phyloP scores from a whole-genome alignment of 2,888 invertebrate species.

The Laothoe populi region DNA sequence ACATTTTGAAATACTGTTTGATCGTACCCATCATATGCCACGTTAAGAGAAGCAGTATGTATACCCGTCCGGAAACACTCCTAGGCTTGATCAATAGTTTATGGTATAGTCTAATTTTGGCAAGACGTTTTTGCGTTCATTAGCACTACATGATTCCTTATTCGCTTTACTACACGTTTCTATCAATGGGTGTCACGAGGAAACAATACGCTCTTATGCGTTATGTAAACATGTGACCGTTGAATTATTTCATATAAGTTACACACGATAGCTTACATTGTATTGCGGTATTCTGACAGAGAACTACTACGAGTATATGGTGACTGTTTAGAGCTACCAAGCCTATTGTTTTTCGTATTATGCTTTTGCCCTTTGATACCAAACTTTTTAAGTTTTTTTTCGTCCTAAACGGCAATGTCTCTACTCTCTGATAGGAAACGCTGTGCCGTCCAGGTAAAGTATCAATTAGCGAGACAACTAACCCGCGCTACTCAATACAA shows the following conservation, averaged over 20 bases:
- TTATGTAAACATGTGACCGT: slow-evolving; percentile 5
- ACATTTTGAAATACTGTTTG: too few species aligned
- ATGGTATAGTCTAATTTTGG: slow-evolving; percentile 9
- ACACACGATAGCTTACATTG: background rate
- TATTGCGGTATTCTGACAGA: background rate
- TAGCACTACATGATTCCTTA: slow-evolving; percentile 22
- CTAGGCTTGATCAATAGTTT: background rate
- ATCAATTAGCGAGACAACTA: too few species aligned
- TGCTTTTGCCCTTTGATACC: too few species aligned
- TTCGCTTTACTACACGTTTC: background rate
- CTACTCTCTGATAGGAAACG: too few species aligned
- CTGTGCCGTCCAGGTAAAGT: too few species aligned
- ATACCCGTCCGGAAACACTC: background rate
- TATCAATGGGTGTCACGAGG: background rate
- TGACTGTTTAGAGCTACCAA: too few species aligned
- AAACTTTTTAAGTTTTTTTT: too few species aligned
- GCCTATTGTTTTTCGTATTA: too few species aligned
- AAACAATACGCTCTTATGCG: slow-evolving; percentile 18
- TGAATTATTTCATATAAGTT: background rate
- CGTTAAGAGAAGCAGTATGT: too few species aligned
- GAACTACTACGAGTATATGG: background rate
- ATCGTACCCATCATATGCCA: too few species aligned
- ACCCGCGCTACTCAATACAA: too few species aligned
- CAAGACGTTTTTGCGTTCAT: slow-evolving; percentile 23
- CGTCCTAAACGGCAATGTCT: too few species aligned